These are phyloP conservation scores for Elmis aenea DNA, from an alignment of 2,888 invertebrate species.

Conservation along the genomic window DNA sequence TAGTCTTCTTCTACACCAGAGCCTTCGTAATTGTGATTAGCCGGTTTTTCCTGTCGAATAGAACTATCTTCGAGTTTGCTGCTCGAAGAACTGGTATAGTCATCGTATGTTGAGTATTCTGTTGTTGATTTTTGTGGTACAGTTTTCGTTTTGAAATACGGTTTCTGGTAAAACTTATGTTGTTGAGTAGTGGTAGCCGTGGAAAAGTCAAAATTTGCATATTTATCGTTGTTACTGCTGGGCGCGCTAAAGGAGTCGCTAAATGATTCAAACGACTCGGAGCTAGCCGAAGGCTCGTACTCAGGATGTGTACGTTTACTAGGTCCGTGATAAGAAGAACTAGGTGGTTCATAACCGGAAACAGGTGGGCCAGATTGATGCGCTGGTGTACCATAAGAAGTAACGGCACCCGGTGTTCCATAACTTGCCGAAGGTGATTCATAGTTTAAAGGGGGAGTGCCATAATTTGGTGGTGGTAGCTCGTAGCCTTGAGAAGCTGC, in stretches of 20 bases:
- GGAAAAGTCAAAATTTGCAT: slow-evolving; percentile 6
- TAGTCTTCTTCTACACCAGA: slow-evolving; percentile 12
- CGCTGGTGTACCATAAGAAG: slow-evolving; percentile 35
- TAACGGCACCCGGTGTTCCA: slow-evolving; percentile 35
- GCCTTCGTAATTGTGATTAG: slow-evolving; percentile 29
- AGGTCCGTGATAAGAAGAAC: slow-evolving; percentile 1
- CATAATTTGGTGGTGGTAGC: slow-evolving; percentile 23
- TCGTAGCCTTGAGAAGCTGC: slow-evolving; percentile 21
- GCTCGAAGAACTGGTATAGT: no score
- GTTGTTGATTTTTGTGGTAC: no score
- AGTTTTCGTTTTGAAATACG: no score
- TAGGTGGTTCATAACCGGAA: background rate
- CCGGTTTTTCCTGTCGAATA: no score
- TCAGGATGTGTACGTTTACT: no score
- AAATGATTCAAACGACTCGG: slow-evolving; percentile 1
- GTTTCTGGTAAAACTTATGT: no score
- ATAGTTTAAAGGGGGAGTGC: slow-evolving; percentile 27
- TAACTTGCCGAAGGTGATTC: slow-evolving; percentile 32
- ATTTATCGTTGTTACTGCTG: slow-evolving; percentile 1
- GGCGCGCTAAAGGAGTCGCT: slow-evolving; percentile 6
- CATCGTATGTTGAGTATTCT: no score
- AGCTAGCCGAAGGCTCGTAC: no score
- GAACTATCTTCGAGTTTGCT: no score
- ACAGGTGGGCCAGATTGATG: slow-evolving; percentile 10
- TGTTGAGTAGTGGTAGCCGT: no score